Evolutionary conservation across 2,888 invertebrate species (phyloP).

Genomic region (Morpho helenor): DNA sequence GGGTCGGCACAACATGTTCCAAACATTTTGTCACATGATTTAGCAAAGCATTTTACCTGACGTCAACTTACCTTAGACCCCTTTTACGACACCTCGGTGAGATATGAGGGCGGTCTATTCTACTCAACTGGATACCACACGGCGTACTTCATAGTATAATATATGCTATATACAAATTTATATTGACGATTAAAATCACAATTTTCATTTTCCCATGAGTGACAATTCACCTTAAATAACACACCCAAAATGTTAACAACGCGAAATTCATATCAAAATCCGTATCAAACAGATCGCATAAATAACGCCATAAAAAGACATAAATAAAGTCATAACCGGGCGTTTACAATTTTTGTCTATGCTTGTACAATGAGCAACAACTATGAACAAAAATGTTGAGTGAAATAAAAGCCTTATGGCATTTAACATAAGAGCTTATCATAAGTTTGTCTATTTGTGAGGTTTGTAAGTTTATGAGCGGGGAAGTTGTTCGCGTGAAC

Average conservation of each 20-base stretch:
- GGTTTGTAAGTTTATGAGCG: slow-evolving; percentile 32
- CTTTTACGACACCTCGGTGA: too few species aligned
- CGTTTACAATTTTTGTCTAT: slow-evolving; percentile 33
- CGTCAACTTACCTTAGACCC: too few species aligned
- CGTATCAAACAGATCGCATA: slow-evolving; percentile 15
- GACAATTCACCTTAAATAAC: too few species aligned
- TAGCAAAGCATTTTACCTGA: too few species aligned
- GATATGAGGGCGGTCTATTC: too few species aligned
- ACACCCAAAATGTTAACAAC: not conserved
- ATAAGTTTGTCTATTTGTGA: slow-evolving; percentile 1
- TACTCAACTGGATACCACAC: too few species aligned
- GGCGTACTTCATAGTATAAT: too few species aligned
- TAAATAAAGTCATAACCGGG: slow-evolving; percentile 45
- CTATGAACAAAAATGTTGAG: not conserved
- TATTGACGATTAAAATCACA: too few species aligned
- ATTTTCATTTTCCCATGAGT: too few species aligned
- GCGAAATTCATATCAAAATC: slow-evolving; percentile 10
- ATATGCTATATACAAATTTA: too few species aligned
- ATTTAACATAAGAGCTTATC: slow-evolving; percentile 1
- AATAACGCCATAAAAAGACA: slow-evolving; percentile 25
- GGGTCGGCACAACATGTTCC: too few species aligned
- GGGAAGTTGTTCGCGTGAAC: slow-evolving; percentile 54
- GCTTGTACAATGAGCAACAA: slow-evolving; percentile 16
- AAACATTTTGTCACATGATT: too few species aligned
- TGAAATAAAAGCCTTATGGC: slow-evolving; percentile 3